Conservation (phyloP, 2,888 invertebrate genomes). For the Stenodema calcarata region DNA sequence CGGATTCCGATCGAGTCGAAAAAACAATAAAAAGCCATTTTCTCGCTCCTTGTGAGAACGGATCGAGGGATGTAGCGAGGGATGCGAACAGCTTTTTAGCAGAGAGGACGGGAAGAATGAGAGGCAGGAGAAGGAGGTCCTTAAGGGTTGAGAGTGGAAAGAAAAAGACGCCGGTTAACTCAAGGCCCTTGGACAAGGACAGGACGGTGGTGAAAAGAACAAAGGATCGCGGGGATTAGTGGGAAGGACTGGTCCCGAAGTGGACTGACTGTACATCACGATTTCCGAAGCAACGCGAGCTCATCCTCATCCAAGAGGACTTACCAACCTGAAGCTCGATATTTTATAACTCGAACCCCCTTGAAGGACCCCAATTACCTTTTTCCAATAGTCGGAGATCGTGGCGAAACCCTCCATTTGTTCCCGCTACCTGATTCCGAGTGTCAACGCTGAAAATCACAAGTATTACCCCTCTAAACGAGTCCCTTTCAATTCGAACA, state of each 20-base stretch:
- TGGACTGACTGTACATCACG: constrained; percentile 47
- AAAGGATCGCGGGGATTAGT: constrained; percentile 29
- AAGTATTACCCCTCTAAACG: neutral
- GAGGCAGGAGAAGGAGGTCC: neutral
- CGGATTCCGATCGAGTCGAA: constrained; percentile 43
- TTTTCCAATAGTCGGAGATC: neutral
- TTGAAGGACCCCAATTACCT: constrained; percentile 5
- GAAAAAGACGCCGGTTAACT: neutral
- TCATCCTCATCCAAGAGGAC: neutral
- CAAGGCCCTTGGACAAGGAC: constrained; percentile 40
- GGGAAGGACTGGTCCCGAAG: neutral
- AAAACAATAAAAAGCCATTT: constrained; percentile 38
- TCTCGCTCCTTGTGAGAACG: constrained; percentile 25
- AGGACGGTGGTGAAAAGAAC: constrained; percentile 25
- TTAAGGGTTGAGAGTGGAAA: neutral
- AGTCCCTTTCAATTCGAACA: neutral
- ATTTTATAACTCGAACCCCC: constrained; percentile 21
- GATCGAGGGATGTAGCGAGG: neutral
- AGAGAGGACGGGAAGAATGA: neutral
- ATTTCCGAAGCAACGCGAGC: constrained; percentile 16
- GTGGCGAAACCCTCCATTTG: neutral
- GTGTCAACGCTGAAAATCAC: constrained; percentile 6
- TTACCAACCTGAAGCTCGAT: neutral
- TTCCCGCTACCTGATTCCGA: neutral
- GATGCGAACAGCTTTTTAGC: constrained; percentile 9